These are phyloP conservation scores for Eristalinus sepulchralis DNA, from an alignment of 2,888 invertebrate genomes.

Conservation along the genomic window DNA sequence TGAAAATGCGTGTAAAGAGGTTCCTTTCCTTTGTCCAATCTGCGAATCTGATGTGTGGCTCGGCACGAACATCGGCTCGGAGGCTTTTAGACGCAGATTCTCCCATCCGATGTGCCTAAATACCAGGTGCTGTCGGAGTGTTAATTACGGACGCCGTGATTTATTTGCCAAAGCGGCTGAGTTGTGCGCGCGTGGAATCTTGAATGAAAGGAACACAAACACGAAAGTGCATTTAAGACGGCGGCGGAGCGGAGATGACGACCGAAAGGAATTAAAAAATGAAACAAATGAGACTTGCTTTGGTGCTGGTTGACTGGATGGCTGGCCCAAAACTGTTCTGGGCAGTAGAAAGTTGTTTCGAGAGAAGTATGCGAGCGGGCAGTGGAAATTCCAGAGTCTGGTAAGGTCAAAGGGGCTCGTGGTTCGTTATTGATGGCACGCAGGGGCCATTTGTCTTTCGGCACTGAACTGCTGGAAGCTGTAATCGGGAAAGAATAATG, in stretches of 20 bases:
- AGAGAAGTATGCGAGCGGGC: background rate
- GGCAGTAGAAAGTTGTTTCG: conserved; percentile 21
- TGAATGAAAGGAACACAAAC: conserved; percentile 33
- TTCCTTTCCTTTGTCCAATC: background rate
- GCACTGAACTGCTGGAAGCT: background rate
- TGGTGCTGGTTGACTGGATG: background rate
- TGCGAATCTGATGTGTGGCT: conserved; percentile 31
- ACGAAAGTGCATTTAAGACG: conserved; percentile 40
- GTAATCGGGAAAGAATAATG: background rate
- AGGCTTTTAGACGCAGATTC: conserved; percentile 14
- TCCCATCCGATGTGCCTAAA: conserved; percentile 26
- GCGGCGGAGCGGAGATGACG: background rate
- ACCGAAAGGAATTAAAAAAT: background rate
- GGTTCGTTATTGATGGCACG: background rate
- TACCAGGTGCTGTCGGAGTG: conserved; percentile 51
- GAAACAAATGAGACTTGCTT: conserved; percentile 4
- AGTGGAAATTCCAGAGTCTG: conserved; percentile 2
- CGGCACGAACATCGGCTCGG: conserved; percentile 22
- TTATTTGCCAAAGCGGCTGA: conserved; percentile 41
- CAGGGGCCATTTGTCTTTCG: background rate
- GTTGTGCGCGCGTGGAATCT: conserved; percentile 34
- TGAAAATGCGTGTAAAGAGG: background rate
- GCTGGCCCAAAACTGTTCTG: background rate
- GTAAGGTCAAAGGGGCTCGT: conserved; percentile 5
- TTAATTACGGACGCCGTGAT: conserved; percentile 54